Conservation (phyloP, 2,888 invertebrate species). For the Coremacera marginata region DNA sequence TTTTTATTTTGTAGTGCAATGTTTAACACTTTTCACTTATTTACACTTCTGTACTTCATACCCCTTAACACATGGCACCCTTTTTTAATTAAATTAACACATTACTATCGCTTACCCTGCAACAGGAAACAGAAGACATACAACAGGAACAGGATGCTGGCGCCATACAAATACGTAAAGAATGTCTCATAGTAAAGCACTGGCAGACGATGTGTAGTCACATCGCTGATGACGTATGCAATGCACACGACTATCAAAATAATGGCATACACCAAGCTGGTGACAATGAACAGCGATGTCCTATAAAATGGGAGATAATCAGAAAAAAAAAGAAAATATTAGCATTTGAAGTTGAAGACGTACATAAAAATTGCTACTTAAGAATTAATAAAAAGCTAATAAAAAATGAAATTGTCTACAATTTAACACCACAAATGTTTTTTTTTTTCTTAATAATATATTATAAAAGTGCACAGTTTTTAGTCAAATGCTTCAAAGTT, state of each 20-base stretch:
- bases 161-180: conserved; percentile 93
- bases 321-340: conserved; percentile 16
- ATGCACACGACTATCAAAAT: conserved; percentile 93
- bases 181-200: conserved; percentile 95
- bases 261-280: conserved; percentile 96
- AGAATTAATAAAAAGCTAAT: neutral
- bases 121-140: conserved; percentile 95
- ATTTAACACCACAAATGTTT: neutral
- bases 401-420: neutral
- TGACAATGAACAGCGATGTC: conserved; percentile 94
- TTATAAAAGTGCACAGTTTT: neutral
- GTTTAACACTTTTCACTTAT: too few species aligned
- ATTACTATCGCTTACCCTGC: conserved; percentile 73
- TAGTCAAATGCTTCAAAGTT: too few species aligned
- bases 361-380: neutral
- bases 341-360: neutral
- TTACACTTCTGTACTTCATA: too few species aligned
- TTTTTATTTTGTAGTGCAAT: too few species aligned
- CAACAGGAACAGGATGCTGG: conserved; percentile 91
- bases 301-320: conserved; percentile 69
- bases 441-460: neutral
- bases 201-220: conserved; percentile 91
- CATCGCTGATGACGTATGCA: conserved; percentile 94
- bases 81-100: too few species aligned
- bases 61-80: too few species aligned